Conservation (phyloP, 2,113 vertebrate species). For the Anguilla japonica region DNA sequence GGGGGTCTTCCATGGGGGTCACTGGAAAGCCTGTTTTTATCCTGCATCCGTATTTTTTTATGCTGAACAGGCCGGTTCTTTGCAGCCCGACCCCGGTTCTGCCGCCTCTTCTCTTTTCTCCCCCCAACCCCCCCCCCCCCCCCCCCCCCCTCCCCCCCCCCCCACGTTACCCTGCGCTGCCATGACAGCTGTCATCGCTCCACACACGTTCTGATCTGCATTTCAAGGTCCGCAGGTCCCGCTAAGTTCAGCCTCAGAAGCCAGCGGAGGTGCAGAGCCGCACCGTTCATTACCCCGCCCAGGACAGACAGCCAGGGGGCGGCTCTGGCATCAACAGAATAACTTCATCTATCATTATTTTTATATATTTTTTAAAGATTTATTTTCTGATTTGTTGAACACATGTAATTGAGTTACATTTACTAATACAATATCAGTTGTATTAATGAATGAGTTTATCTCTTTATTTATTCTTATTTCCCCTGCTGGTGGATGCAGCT, state of each 20-base stretch:
- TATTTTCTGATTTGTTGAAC: neutral
- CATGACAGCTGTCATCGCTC: conserved; percentile 75
- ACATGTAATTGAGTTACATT: neutral
- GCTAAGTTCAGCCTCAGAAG: conserved; percentile 59
- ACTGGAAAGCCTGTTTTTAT: conserved; percentile 64
- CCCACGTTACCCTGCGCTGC: conserved; percentile 55
- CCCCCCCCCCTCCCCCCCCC: conserved; percentile 43
- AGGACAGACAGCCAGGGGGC: conserved; percentile 48
- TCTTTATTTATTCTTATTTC: neutral
- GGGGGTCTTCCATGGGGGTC: conserved; percentile 64
- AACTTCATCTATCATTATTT: neutral
- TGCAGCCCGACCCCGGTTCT: conserved; percentile 53
- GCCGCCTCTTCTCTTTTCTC: conserved; percentile 57
- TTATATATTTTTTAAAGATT: neutral
- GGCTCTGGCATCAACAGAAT: conserved; percentile 17
- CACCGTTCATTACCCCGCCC: conserved; percentile 38
- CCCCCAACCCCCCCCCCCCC: conserved; percentile 28
- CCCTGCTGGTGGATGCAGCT: neutral
- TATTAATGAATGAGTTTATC: neutral
- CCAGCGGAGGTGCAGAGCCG: conserved; percentile 41
- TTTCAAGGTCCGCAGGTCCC: conserved; percentile 70
- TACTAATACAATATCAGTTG: neutral
- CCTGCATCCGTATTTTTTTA: conserved; percentile 62
- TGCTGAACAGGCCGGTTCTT: conserved; percentile 63
- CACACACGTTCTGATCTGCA: conserved; percentile 68